phyloP scores from a whole-genome alignment of 1,140 invertebrate species.

The Sycophila sp. region DNA sequence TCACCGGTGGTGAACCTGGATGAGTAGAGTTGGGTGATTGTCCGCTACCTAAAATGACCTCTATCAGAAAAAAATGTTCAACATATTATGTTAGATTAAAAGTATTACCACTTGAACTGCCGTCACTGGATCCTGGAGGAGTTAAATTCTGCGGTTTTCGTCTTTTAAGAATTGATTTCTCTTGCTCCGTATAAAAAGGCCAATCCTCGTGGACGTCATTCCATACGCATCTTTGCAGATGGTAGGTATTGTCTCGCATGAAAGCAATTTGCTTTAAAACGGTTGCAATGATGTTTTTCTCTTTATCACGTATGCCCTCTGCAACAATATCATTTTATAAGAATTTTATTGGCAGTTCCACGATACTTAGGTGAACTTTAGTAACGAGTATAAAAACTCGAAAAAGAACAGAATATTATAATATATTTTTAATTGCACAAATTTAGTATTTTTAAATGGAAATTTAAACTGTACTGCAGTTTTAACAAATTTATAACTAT shows the following conservation, averaged over 20 bases:
- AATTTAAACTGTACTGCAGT: too few species aligned
- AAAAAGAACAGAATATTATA: conserved; percentile 18
- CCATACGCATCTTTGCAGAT: conserved; percentile 86
- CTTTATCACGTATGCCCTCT: conserved; percentile 90
- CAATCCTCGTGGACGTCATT: conserved; percentile 94
- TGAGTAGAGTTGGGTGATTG: conserved; percentile 78
- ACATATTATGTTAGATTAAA: neutral
- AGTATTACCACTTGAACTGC: conserved; percentile 72
- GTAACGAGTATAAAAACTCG: conserved; percentile 27
- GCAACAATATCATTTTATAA: conserved; percentile 44
- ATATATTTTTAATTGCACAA: too few species aligned
- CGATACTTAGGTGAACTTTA: too few species aligned
- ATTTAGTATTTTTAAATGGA: too few species aligned
- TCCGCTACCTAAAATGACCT: conserved; percentile 65
- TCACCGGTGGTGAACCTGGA: conserved; percentile 72
- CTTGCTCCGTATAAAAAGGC: conserved; percentile 91
- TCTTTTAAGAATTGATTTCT: conserved; percentile 86
- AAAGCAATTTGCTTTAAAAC: conserved; percentile 82
- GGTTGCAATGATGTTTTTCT: conserved; percentile 77
- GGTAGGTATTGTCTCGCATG: conserved; percentile 88
- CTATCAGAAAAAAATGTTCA: neutral
- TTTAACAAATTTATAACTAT: too few species aligned
- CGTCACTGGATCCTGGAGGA: conserved; percentile 84
- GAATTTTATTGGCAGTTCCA: neutral
- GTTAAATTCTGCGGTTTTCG: conserved; percentile 89